phyloP scores from a whole-genome alignment of 2,797 vertebrate species.

The Orientallactaga sibirica region DNA sequence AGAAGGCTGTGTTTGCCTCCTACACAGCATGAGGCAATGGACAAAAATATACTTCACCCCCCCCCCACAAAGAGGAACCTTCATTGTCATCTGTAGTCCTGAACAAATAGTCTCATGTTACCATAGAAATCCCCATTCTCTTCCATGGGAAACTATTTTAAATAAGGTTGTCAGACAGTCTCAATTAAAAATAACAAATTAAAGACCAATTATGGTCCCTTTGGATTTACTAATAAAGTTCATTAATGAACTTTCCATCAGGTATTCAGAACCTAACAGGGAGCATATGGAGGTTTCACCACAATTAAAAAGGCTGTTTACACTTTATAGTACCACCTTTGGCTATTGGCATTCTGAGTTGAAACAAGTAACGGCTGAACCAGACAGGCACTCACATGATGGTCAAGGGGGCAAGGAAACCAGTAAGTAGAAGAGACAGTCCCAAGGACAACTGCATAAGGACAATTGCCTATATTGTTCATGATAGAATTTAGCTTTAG shows the following conservation, averaged over 20 bases:
- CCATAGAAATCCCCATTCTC: slow-evolving; percentile 67
- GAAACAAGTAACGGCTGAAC: not conserved
- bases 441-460: not conserved
- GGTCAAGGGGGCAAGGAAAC: not conserved
- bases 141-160: slow-evolving; percentile 71
- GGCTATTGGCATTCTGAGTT: not conserved
- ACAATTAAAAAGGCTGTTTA: slow-evolving; percentile 38
- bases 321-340: slow-evolving; percentile 8
- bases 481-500: not conserved
- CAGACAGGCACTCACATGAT: not conserved
- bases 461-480: not conserved
- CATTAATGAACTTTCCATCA: slow-evolving; percentile 71
- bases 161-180: slow-evolving; percentile 74
- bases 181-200: slow-evolving; percentile 81
- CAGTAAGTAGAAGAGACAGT: not conserved
- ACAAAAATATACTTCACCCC: slow-evolving; percentile 65
- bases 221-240: slow-evolving; percentile 74
- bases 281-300: slow-evolving; percentile 52
- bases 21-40: slow-evolving; percentile 28
- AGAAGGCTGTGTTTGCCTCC: slow-evolving; percentile 46
- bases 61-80: slow-evolving; percentile 28
- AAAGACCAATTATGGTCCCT: slow-evolving; percentile 68
- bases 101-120: slow-evolving; percentile 44
- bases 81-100: slow-evolving; percentile 69
- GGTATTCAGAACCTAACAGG: slow-evolving; percentile 66